Evolutionary conservation across 64 coral and sea anemone genomes (phyloP).

Genomic region (Dendrophyllia cribrosa): DNA sequence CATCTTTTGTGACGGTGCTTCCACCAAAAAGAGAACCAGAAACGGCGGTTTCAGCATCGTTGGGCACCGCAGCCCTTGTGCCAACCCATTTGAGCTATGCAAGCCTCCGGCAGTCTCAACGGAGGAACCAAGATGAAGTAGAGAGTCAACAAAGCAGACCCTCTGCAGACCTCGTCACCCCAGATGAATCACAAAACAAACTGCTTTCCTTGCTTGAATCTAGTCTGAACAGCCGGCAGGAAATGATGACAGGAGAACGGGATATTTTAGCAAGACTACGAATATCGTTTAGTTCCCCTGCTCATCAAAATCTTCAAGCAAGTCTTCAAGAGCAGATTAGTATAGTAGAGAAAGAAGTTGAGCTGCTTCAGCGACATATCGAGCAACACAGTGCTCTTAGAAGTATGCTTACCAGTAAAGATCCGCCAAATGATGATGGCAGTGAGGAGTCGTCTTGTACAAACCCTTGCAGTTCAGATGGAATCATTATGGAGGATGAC

Average conservation of each 20-base stretch:
- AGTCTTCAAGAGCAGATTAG: not conserved
- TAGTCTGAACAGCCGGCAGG: not conserved
- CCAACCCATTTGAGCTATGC: not conserved
- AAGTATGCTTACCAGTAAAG: not conserved
- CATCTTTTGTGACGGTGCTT: not conserved
- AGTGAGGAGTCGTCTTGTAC: not conserved
- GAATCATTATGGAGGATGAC: constrained; percentile 27
- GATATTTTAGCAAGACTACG: not conserved
- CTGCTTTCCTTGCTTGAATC: constrained; percentile 15
- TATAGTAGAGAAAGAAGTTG: constrained; percentile 1
- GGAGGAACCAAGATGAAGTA: not conserved
- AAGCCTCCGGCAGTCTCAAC: not conserved
- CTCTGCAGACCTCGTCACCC: not conserved
- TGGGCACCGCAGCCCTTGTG: not conserved
- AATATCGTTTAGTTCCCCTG: not conserved
- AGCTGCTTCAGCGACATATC: not conserved
- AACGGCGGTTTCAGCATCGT: not conserved
- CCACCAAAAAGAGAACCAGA: not conserved
- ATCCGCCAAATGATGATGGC: not conserved
- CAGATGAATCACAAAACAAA: not conserved
- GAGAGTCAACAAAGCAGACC: not conserved
- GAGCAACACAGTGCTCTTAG: not conserved
- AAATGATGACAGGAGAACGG: not conserved
- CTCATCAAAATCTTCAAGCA: not conserved
- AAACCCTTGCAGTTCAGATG: not conserved